phyloP scores from a whole-genome alignment of 2,888 invertebrate genomes.

The Suillia variegata region DNA sequence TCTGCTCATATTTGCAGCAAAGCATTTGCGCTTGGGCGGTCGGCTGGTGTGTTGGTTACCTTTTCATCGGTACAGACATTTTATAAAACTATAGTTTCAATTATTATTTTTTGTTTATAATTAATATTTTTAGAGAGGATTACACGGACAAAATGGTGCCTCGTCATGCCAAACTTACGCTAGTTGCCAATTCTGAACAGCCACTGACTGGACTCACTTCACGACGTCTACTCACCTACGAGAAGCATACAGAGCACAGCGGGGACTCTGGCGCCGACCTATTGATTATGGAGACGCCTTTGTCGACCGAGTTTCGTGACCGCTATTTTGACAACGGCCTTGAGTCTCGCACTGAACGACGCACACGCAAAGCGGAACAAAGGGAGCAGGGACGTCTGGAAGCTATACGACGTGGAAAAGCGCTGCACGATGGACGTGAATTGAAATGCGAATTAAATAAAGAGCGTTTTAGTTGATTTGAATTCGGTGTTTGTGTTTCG shows the following conservation, averaged over 20 bases:
- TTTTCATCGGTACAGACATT: conserved; percentile 70
- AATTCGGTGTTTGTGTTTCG: neutral
- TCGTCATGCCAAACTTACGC: conserved; percentile 74
- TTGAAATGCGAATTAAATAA: conserved; percentile 48
- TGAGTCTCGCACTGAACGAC: conserved; percentile 69
- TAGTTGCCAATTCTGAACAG: conserved; percentile 90
- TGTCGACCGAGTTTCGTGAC: conserved; percentile 56
- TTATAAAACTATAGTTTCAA: neutral
- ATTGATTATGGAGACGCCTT: conserved; percentile 42
- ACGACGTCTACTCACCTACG: conserved; percentile 83
- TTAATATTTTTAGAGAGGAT: conserved; percentile 73
- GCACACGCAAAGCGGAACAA: conserved; percentile 62
- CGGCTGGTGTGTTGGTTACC: conserved; percentile 96
- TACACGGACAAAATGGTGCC: conserved; percentile 78
- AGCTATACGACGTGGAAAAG: conserved; percentile 54
- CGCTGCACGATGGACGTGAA: conserved; percentile 39
- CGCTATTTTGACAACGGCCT: conserved; percentile 75
- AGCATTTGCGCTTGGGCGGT: conserved; percentile 75
- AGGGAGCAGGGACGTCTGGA: conserved; percentile 57
- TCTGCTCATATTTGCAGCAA: conserved; percentile 81
- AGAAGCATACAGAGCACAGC: conserved; percentile 70
- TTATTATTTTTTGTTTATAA: neutral
- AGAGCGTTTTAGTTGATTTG: conserved; percentile 42
- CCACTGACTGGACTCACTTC: conserved; percentile 79
- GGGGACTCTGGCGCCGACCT: neutral